Evolutionary conservation across 2,113 vertebrate genomes (phyloP).

Genomic region (Cynocephalus volans): DNA sequence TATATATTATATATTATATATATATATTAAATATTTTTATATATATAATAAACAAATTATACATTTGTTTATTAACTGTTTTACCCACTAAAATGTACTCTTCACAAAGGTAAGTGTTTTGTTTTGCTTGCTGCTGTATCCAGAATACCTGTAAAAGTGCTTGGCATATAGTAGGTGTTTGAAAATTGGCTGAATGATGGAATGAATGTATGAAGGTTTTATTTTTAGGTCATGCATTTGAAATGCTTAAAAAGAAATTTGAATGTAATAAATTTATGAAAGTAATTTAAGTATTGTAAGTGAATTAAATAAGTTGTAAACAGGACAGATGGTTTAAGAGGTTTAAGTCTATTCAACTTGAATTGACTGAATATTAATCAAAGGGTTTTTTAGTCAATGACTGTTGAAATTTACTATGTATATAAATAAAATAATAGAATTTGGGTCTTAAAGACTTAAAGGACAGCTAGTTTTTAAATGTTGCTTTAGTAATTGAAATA

Average conservation of each 20-base stretch:
- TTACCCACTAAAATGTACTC: constrained; percentile 3
- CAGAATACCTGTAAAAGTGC: not conserved
- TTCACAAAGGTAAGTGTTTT: constrained; percentile 20
- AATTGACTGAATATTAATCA: constrained; percentile 42
- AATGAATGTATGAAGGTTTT: constrained; percentile 15
- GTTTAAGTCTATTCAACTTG: not conserved
- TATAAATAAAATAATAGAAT: not conserved
- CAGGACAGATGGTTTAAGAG: not conserved
- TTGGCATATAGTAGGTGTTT: not conserved
- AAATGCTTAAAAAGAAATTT: constrained; percentile 10
- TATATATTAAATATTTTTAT: no score
- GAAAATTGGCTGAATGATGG: not conserved
- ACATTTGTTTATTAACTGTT: not conserved
- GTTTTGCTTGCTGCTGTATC: not conserved
- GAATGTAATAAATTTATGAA: constrained; percentile 11
- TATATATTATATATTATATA: no score
- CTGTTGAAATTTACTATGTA: not conserved
- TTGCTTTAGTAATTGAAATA: constrained; percentile 13
- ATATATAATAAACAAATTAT: not conserved
- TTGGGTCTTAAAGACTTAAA: constrained; percentile 4
- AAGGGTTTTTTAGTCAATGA: not conserved
- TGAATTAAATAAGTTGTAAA: constrained; percentile 16
- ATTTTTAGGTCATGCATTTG: not conserved
- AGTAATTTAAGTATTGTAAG: constrained; percentile 11
- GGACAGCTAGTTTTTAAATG: constrained; percentile 4